A percentile compares a stretch with the other conserved stretches of the same genome.
Conservation (phyloP, 2,888 invertebrate species). For the Eupeodes latifasciatus region DNA sequence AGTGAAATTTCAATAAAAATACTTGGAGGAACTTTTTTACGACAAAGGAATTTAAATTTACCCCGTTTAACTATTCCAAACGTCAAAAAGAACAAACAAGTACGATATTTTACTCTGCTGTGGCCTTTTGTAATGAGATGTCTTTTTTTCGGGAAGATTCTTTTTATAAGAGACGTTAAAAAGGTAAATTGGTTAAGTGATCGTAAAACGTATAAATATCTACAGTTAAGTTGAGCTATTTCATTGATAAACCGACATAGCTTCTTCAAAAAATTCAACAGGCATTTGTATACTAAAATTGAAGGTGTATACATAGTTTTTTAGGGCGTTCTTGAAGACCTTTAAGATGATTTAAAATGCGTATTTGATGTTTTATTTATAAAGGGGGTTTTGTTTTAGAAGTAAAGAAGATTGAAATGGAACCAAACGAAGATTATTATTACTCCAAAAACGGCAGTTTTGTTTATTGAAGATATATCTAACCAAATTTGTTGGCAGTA, state of each 20-base stretch:
- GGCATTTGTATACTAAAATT: not conserved
- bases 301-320: not conserved
- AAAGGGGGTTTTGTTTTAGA: no score
- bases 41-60: constrained; percentile 13
- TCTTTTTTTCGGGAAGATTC: no score
- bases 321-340: not conserved
- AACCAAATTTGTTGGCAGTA: not conserved
- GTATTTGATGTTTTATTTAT: no score
- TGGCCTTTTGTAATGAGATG: no score
- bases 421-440: no score
- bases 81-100: no score
- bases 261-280: constrained; percentile 7
- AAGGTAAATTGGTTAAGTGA: not conserved
- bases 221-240: not conserved
- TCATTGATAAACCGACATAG: constrained; percentile 8
- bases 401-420: no score
- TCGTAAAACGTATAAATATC: constrained; percentile 1
- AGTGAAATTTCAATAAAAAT: constrained; percentile 18
- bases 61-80: not conserved
- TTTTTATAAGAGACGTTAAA: not conserved
- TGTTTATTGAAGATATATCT: constrained; percentile 42
- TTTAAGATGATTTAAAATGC: not conserved
- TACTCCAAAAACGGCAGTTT: constrained; percentile 55
- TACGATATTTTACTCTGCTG: no score
- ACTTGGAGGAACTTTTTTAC: constrained; percentile 7